A percentile compares a stretch with the other conserved stretches of the same genome.
These are phyloP conservation scores for Anomalospiza imberbis DNA, from an alignment of 2,797 vertebrate species.

Conservation along the genomic window DNA sequence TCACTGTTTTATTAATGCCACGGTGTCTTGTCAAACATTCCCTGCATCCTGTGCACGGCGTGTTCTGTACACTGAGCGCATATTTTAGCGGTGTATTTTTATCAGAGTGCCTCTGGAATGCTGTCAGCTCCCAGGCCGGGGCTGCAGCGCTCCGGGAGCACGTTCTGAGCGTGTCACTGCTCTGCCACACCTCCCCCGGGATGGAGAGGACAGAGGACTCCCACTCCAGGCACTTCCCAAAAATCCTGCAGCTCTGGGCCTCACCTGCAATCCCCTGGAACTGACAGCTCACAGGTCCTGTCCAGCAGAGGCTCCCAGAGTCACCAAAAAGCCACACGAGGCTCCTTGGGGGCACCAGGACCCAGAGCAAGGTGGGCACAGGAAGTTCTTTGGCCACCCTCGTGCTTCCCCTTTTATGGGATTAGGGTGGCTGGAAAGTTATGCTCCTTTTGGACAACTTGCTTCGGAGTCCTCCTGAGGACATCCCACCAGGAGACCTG, in stretches of 20 bases:
- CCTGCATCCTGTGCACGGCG: background rate
- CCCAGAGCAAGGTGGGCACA: background rate
- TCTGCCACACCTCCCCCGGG: background rate
- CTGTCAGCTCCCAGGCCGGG: background rate
- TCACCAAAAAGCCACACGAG: background rate
- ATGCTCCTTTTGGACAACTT: background rate
- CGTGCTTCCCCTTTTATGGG: fast-evolving
- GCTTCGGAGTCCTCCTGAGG: background rate
- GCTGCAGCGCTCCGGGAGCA: background rate
- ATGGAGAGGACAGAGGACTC: background rate
- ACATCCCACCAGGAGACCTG: background rate
- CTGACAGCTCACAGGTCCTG: background rate
- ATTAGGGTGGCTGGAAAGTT: background rate
- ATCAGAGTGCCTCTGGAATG: background rate
- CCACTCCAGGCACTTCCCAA: background rate
- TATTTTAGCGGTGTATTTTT: slow-evolving; percentile 12
- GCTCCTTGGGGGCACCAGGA: background rate
- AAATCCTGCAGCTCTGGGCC: background rate
- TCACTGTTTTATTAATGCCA: slow-evolving; percentile 19
- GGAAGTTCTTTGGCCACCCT: background rate
- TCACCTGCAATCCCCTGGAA: background rate
- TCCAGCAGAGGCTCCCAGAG: background rate
- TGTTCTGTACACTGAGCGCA: background rate
- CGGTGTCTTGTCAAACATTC: background rate
- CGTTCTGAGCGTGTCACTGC: fast-evolving